Evolutionary conservation across 2,113 vertebrate genomes (phyloP), one percentile per base, ranked within the genome.

Genomic region (Phrynocephalus versicolor): DNA sequence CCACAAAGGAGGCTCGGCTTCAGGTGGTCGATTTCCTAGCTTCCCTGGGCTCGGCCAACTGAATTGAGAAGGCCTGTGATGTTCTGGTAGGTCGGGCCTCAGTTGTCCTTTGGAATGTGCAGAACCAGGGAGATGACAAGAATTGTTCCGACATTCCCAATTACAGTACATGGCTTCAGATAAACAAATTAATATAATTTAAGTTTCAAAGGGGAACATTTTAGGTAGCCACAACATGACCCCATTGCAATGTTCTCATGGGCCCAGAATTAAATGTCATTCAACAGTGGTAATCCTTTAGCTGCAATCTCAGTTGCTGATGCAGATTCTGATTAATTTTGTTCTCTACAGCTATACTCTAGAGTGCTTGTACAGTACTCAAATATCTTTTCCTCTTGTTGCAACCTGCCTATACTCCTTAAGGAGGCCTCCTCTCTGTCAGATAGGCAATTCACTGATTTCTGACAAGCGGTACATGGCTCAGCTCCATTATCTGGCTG

Each of bases 401-500:
- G 77, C 19, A 85, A 58, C 84, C 76, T 80, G 84, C 69, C 37
- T 62, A 2, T 30, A 8, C 58, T 85, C n/a, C 37, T 57, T 57
- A 37, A 58, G n/a, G 33, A 78, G 51, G 64, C 62, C 60, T 75
- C 83, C 30, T 60, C 25, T 41, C 58, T 72, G 33, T 79, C 77
- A 39, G 58, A 23, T 1, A 41, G 30, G 37, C 37, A 39, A 6
- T 79, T 79, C 67, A 35, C 33, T 76, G n/a, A 55, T 35, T 84
- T 45, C 83, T 79, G 16, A 71, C 51, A 39, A n/a, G 51, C 23
- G 16, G 25, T 70, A 79, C 45, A 27, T 85, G 83, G 84, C 76
- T 73, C 37, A 25, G 67, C 41, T 85, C 67, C 69, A 85, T 85
- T 39, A 72, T 57, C 39, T 35, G 23, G 27, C 33, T 73, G 55